Conservation (phyloP, 1,140 invertebrate species). For the Bombus balteatus region DNA sequence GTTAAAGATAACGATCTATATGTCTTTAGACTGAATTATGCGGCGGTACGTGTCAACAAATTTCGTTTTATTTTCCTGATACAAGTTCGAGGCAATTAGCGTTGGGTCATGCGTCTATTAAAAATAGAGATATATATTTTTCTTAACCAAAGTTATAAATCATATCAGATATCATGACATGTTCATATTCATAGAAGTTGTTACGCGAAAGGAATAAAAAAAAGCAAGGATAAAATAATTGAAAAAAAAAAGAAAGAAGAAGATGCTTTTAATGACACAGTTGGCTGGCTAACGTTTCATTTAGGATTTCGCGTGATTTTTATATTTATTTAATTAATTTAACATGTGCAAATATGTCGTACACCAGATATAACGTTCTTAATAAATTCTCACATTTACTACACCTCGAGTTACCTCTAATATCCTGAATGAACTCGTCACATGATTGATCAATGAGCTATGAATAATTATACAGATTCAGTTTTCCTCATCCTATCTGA, state of each 20-base stretch:
- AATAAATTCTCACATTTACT: constrained; percentile 69
- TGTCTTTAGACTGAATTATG: constrained; percentile 59
- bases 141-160: constrained; percentile 62
- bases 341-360: constrained; percentile 48
- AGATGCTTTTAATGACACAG: constrained; percentile 29
- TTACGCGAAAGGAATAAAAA: not conserved
- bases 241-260: not conserved
- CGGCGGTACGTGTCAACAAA: constrained; percentile 36
- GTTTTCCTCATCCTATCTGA: no score
- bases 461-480: no score
- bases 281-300: constrained; percentile 56
- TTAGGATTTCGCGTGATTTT: constrained; percentile 58
- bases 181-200: constrained; percentile 20
- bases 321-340: constrained; percentile 72
- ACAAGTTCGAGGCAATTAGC: constrained; percentile 30
- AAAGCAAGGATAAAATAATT: not conserved
- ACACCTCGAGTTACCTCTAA: not conserved
- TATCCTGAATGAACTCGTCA: not conserved
- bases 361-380: constrained; percentile 58
- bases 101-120: constrained; percentile 26
- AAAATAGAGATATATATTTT: constrained; percentile 58
- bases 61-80: constrained; percentile 55
- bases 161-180: constrained; percentile 21
- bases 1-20: constrained; percentile 19
- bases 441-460: not conserved